phyloP scores from a whole-genome alignment of 2,113 vertebrate genomes.

The Petromus typicus region DNA sequence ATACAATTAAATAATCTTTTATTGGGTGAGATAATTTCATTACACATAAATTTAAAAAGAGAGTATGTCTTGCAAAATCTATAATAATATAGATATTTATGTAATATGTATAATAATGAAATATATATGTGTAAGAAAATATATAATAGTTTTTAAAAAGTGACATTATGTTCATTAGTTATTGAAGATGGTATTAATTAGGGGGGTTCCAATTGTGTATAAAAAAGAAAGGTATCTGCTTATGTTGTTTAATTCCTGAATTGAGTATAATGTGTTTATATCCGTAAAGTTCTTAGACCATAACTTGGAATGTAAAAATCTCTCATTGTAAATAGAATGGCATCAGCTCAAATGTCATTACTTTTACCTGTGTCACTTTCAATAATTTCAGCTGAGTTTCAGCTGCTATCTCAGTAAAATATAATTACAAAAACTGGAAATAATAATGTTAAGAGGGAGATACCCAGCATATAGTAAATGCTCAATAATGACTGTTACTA shows the following conservation, averaged over 20 bases:
- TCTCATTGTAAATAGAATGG: not conserved
- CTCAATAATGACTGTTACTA: not conserved
- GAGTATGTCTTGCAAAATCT: not conserved
- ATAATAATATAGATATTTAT: too few relatives aligned
- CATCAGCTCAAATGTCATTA: not conserved
- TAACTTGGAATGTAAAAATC: not conserved
- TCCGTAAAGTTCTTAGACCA: not conserved
- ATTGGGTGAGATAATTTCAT: not conserved
- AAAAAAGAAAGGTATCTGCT: not conserved
- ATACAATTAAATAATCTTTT: not conserved
- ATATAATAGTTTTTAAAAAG: not conserved
- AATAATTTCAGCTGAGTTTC: not conserved
- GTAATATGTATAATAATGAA: too few relatives aligned
- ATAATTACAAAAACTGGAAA: not conserved
- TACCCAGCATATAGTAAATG: not conserved
- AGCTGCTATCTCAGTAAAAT: not conserved
- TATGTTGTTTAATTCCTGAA: not conserved
- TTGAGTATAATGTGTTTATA: not conserved
- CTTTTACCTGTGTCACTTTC: not conserved
- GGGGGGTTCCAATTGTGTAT: not conserved
- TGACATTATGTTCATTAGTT: not conserved
- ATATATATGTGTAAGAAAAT: too few relatives aligned
- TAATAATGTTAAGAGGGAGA: not conserved
- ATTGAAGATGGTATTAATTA: not conserved
- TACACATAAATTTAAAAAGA: not conserved